phyloP scores from a whole-genome alignment of 2,113 vertebrate genomes.

The Circaetus gallicus region DNA sequence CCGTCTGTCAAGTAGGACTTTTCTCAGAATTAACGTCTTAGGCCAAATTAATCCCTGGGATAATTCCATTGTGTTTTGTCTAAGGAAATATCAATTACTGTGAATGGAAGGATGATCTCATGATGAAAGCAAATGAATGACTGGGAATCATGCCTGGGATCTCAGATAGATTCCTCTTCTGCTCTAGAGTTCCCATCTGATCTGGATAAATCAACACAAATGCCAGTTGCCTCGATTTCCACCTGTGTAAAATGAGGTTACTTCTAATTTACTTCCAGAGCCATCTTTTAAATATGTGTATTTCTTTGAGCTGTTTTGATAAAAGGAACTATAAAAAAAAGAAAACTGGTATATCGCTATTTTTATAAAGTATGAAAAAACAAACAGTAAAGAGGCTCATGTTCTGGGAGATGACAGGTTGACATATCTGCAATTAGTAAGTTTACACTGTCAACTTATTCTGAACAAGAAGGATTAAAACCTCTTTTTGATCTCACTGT shows the following conservation, averaged over 20 bases:
- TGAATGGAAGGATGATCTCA: conserved; percentile 38
- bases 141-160: background rate
- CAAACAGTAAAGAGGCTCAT: background rate
- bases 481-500: conserved; percentile 13
- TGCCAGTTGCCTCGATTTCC: background rate
- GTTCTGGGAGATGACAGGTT: background rate
- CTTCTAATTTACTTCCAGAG: background rate
- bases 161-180: background rate
- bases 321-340: background rate
- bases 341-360: background rate
- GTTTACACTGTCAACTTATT: conserved; percentile 12
- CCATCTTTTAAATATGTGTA: background rate
- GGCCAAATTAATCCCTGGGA: conserved; percentile 43
- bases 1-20: conserved; percentile 13
- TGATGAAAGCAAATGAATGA: conserved; percentile 22
- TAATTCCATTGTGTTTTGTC: conserved; percentile 21
- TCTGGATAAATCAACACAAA: background rate
- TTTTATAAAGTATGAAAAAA: background rate
- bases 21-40: conserved; percentile 15
- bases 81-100: conserved; percentile 43
- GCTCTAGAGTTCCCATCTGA: background rate
- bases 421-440: conserved; percentile 14
- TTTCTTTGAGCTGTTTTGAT: background rate
- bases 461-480: conserved; percentile 27
- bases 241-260: background rate